A percentile compares a stretch with the other conserved stretches of the same genome.
Conservation (phyloP, 2,113 vertebrate species). For the Neolamprologus ventralis region DNA sequence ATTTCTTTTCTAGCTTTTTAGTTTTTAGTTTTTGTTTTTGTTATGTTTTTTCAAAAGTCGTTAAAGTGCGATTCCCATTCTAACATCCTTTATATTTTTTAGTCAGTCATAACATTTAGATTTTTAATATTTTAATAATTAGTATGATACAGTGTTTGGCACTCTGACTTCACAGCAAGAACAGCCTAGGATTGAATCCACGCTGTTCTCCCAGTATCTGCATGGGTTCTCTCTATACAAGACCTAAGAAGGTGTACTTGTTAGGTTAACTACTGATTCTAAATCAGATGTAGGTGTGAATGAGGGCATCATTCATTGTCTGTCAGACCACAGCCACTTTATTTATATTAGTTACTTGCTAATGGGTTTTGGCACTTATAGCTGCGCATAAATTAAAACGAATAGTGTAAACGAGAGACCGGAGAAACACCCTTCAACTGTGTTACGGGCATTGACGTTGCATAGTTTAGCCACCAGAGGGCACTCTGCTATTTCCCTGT, state of each 20-base stretch:
- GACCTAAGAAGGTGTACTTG: background rate
- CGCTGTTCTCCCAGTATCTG: background rate
- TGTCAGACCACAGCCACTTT: background rate
- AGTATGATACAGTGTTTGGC: background rate
- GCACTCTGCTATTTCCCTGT: background rate
- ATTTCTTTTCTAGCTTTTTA: background rate
- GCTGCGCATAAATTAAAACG: accelerated
- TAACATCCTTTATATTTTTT: background rate
- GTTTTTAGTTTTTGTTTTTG: accelerated
- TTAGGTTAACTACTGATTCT: background rate
- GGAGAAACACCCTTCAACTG: background rate
- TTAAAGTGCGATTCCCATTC: background rate
- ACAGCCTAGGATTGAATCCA: background rate
- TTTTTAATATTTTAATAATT: background rate
- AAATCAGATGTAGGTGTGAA: background rate
- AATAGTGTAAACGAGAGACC: background rate
- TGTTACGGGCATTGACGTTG: background rate
- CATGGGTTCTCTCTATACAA: background rate
- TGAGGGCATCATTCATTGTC: background rate
- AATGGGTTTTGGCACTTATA: background rate
- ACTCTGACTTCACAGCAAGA: background rate
- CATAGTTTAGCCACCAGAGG: background rate
- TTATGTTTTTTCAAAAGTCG: background rate
- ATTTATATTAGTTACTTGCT: background rate
- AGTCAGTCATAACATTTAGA: background rate